Percentiles rank a stretch among this genome's conserved stretches.
Conservation (phyloP, 2,888 invertebrate species). For the Unio delphinus region DNA sequence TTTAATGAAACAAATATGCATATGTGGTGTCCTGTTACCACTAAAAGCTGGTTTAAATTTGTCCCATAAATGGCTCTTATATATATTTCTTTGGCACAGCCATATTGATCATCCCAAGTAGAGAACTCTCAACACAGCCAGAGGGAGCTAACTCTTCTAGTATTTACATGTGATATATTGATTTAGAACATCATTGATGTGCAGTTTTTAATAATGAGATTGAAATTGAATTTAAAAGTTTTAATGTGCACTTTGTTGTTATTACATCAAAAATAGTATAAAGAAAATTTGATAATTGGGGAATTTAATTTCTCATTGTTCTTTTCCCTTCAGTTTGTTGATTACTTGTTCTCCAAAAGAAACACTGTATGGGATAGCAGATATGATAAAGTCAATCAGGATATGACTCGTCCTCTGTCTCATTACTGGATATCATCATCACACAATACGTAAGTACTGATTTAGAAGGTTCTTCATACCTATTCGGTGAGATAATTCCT, state of each 20-base stretch:
- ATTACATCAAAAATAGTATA: too few relatives aligned
- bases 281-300: too few relatives aligned
- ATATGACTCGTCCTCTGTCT: constrained; percentile 90
- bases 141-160: too few relatives aligned
- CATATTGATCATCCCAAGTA: too few relatives aligned
- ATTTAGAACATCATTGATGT: too few relatives aligned
- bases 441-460: constrained; percentile 88
- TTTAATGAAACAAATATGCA: background rate
- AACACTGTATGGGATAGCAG: constrained; percentile 90
- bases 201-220: too few relatives aligned
- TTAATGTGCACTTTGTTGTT: too few relatives aligned
- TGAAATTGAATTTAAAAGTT: too few relatives aligned
- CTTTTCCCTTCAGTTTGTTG: constrained; percentile 80
- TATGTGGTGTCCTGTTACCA: background rate
- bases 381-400: constrained; percentile 84
- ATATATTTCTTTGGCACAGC: too few relatives aligned
- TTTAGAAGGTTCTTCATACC: background rate
- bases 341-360: constrained; percentile 93
- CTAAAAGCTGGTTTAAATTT: background rate
- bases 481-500: too few relatives aligned
- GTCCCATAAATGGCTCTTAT: background rate
- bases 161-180: too few relatives aligned
- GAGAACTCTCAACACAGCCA: too few relatives aligned
- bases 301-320: background rate
- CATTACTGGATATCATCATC: constrained; percentile 98